Evolutionary conservation across 2,113 vertebrate species (phyloP).

Genomic region (Bombycilla garrulus): DNA sequence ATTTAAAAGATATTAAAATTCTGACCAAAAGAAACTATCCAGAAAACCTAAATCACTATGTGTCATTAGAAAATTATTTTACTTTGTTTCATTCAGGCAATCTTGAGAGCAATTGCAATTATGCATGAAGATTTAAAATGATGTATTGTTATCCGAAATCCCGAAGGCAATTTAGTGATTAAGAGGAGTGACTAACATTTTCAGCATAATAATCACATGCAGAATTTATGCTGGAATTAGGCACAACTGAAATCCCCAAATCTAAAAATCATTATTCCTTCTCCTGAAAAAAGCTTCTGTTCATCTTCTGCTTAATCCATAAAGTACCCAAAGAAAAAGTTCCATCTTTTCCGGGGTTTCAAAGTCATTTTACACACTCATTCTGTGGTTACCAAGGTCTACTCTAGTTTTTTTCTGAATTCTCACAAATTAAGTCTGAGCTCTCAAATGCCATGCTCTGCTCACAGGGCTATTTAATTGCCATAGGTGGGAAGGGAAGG

Average conservation of each 20-base stretch:
- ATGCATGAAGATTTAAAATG: not conserved
- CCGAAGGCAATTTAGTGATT: conserved; percentile 2
- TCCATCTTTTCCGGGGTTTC: not conserved
- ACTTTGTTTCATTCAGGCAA: not conserved
- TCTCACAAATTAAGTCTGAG: not conserved
- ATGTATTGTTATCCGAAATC: not conserved
- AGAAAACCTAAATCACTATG: conserved; percentile 43
- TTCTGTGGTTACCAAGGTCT: not conserved
- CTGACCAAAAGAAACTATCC: conserved; percentile 54
- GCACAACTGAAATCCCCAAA: not conserved
- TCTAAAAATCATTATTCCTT: not conserved
- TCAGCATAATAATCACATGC: not conserved
- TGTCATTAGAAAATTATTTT: not conserved
- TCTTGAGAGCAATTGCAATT: not conserved
- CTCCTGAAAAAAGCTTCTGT: not conserved
- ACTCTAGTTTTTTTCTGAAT: not conserved
- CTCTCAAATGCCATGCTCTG: not conserved
- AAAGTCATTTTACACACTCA: not conserved
- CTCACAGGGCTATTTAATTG: not conserved
- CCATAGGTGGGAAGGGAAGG: not conserved
- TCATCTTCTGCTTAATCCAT: not conserved
- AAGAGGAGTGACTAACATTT: conserved; percentile 2
- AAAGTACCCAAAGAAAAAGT: not conserved
- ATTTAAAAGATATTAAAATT: conserved; percentile 72
- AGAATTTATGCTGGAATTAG: not conserved